phyloP scores from a whole-genome alignment of 2,113 vertebrate species.

The Gobio gobio region DNA sequence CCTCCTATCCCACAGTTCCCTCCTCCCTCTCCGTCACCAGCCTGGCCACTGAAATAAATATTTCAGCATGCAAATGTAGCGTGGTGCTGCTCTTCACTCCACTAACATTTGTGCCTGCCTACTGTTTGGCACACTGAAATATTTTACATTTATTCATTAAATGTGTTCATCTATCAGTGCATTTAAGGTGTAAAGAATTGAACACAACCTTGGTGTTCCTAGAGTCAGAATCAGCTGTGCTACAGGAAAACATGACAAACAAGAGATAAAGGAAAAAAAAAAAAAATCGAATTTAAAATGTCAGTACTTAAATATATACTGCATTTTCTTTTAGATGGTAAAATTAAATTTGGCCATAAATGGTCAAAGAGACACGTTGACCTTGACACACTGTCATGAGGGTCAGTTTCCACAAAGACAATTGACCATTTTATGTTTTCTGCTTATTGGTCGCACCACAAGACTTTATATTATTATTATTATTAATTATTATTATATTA shows the following conservation, averaged over 20 bases:
- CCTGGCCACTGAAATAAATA: conserved; percentile 64
- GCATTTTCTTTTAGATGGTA: no score
- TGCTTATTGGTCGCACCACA: neutral
- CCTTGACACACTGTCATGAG: neutral
- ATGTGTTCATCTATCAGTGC: neutral
- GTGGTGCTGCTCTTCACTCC: conserved; percentile 45
- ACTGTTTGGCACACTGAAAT: neutral
- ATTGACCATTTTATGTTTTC: neutral
- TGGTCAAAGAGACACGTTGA: neutral
- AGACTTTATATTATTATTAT: no score
- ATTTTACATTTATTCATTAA: neutral
- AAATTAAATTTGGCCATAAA: neutral
- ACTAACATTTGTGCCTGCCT: neutral
- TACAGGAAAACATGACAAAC: neutral
- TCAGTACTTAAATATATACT: no score
- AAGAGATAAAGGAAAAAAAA: neutral
- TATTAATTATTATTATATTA: no score
- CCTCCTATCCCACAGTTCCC: conserved; percentile 5
- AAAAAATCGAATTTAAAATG: no score
- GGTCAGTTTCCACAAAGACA: neutral
- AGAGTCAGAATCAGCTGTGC: neutral
- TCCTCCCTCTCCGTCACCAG: conserved; percentile 17
- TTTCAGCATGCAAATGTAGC: conserved; percentile 67
- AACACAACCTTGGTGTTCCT: neutral
- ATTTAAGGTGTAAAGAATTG: neutral